Percentiles rank a stretch among this genome's conserved stretches.
Evolutionary conservation across 1,140 invertebrate genomes (phyloP).

Genomic region (Zophobas morio): DNA sequence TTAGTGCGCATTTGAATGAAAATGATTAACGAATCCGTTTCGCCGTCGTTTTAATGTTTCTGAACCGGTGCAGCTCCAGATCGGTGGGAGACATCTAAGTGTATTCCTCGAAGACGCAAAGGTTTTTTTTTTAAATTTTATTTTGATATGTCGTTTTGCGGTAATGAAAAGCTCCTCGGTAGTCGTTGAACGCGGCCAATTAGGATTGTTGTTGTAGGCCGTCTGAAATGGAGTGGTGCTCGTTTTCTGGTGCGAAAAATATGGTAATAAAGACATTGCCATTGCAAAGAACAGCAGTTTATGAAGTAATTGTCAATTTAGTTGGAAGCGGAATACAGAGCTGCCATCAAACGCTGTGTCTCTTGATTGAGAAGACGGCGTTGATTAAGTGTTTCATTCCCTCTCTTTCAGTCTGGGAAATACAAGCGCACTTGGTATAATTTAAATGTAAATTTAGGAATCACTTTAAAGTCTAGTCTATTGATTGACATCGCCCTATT

Average conservation of each 20-base stretch:
- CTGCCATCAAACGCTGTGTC: conserved; percentile 47
- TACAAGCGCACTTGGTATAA: conserved; percentile 49
- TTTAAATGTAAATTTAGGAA: conserved; percentile 55
- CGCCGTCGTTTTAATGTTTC: conserved; percentile 9
- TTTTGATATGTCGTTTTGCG: conserved; percentile 17
- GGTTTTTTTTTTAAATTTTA: conserved; percentile 15
- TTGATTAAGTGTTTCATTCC: conserved; percentile 56
- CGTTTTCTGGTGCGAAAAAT: conserved; percentile 41
- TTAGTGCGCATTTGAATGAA: conserved; percentile 38
- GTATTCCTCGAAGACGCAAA: not conserved
- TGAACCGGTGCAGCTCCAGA: conserved; percentile 11
- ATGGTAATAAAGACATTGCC: conserved; percentile 42
- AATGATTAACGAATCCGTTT: conserved; percentile 35
- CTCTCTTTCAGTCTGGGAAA: conserved; percentile 48
- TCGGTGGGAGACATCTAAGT: conserved; percentile 7
- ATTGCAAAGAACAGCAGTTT: conserved; percentile 43
- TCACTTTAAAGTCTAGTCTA: conserved; percentile 51
- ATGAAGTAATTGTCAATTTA: conserved; percentile 49
- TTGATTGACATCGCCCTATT: conserved; percentile 54
- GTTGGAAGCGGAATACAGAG: conserved; percentile 35
- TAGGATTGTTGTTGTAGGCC: conserved; percentile 27
- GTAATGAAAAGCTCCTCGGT: not conserved
- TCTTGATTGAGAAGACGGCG: conserved; percentile 41
- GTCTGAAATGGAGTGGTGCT: conserved; percentile 32
- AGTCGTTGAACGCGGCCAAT: conserved; percentile 25